Percentiles rank a stretch among this genome's conserved stretches.
Evolutionary conservation across 2,113 vertebrate species (phyloP).

Genomic region (Catharus minimus): DNA sequence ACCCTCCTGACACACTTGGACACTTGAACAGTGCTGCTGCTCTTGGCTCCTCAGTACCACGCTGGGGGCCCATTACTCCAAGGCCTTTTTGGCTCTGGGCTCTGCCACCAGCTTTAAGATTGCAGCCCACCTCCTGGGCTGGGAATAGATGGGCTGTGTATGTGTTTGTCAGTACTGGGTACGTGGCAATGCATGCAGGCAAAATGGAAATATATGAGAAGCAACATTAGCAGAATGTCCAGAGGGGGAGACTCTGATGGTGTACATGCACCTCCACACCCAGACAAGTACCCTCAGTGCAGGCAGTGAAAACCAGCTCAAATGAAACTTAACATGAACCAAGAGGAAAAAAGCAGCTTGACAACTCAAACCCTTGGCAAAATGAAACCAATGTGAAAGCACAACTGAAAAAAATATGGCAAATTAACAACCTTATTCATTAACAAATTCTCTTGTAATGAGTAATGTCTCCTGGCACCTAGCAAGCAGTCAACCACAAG

Average conservation of each 20-base stretch:
- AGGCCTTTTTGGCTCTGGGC: neutral
- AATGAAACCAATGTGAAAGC: neutral
- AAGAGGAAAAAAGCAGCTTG: neutral
- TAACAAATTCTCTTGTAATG: neutral
- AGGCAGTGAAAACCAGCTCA: neutral
- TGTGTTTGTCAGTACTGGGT: neutral
- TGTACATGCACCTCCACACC: neutral
- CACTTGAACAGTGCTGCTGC: neutral
- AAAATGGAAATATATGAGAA: neutral
- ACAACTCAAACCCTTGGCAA: neutral
- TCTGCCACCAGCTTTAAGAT: neutral
- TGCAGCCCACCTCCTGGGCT: neutral
- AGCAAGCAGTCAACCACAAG: neutral
- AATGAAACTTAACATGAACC: neutral
- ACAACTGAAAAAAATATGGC: neutral
- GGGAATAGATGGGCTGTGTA: neutral
- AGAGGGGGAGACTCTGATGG: neutral
- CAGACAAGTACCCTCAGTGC: neutral
- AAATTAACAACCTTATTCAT: neutral
- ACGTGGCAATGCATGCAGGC: neutral
- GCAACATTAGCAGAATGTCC: neutral
- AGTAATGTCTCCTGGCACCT: conserved; percentile 26
- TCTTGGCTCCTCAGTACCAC: neutral
- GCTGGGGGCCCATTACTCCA: neutral
- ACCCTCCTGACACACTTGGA: accelerated